phyloP scores from a whole-genome alignment of 2,113 vertebrate species.

The Hippolais icterina region DNA sequence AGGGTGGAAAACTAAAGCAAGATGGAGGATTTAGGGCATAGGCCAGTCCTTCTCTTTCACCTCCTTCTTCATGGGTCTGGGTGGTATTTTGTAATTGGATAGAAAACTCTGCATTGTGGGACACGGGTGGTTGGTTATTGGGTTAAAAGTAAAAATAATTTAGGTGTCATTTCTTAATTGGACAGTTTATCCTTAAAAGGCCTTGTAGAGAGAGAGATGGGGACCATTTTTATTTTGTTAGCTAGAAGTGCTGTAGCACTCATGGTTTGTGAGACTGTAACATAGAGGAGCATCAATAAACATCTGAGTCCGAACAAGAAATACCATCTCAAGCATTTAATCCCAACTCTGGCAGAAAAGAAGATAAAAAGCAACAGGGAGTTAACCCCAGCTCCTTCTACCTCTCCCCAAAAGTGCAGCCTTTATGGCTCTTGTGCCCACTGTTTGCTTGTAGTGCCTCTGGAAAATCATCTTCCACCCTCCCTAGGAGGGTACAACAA shows the following conservation, averaged over 20 bases:
- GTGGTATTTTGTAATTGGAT: background rate
- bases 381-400: rapidly evolving
- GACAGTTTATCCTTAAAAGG: background rate
- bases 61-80: background rate
- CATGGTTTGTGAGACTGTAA: background rate
- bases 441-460: background rate
- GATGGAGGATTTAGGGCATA: background rate
- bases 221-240: background rate
- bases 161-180: background rate
- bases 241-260: no score
- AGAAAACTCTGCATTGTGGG: background rate
- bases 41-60: background rate
- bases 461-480: background rate
- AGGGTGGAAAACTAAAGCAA: background rate
- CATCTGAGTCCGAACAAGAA: background rate
- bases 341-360: background rate
- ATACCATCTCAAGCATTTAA: background rate
- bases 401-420: background rate
- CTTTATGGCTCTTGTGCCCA: background rate
- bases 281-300: background rate
- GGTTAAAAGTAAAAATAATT: background rate
- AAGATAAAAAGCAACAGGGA: background rate
- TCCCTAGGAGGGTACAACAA: background rate
- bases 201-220: background rate
- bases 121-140: background rate